phyloP scores from a whole-genome alignment of 2,888 invertebrate genomes.

The Urechis unicinctus region DNA sequence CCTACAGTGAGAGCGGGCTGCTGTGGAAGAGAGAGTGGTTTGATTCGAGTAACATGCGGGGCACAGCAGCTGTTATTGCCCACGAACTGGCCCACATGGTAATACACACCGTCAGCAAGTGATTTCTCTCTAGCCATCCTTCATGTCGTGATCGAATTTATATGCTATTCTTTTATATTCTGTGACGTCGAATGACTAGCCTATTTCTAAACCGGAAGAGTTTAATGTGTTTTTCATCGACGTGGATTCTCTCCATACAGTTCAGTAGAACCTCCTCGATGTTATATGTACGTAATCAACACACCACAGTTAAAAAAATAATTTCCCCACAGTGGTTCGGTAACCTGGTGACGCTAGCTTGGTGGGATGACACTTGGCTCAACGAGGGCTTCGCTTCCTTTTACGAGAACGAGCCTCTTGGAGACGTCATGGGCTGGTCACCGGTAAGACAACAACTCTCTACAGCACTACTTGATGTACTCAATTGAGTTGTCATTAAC shows the following conservation, averaged over 20 bases:
- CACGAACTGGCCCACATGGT: constrained; percentile 14
- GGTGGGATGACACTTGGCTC: constrained; percentile 18
- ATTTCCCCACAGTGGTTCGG: constrained; percentile 16
- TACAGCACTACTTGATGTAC: background rate
- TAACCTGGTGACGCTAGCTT: constrained; percentile 14
- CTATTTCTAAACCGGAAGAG: too few species aligned
- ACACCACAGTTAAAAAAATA: too few species aligned
- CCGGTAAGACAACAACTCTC: background rate
- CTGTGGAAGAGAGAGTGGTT: constrained; percentile 2
- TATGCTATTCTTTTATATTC: too few species aligned
- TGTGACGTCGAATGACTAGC: too few species aligned
- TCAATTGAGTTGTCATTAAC: too few species aligned
- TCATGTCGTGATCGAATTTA: too few species aligned
- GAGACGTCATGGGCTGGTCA: constrained; percentile 4
- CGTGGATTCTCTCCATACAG: too few species aligned
- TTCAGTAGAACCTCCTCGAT: too few species aligned
- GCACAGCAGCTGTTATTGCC: constrained; percentile 2
- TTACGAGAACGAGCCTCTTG: constrained; percentile 13
- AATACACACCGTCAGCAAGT: too few species aligned
- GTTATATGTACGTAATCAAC: too few species aligned
- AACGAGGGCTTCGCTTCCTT: constrained; percentile 18
- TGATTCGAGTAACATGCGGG: background rate
- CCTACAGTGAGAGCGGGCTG: constrained; percentile 8
- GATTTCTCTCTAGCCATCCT: background rate
- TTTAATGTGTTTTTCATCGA: too few species aligned